Percentiles rank a stretch among this genome's conserved stretches.
These are phyloP conservation scores for Elaphurus davidianus DNA, from an alignment of 2,113 vertebrate genomes.

Conservation along the genomic window DNA sequence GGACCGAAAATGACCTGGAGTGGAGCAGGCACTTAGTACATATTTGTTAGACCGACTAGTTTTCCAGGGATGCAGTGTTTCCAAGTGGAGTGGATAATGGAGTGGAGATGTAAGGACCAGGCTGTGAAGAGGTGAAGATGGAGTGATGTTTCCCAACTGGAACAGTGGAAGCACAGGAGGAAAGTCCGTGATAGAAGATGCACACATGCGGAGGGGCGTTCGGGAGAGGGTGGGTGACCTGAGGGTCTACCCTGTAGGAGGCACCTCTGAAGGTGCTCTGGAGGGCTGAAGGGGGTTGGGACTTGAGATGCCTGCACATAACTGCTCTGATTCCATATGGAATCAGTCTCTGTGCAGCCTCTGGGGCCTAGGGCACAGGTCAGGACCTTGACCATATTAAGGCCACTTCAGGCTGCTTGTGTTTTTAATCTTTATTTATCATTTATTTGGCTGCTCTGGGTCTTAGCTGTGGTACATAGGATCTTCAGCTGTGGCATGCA, in stretches of 20 bases:
- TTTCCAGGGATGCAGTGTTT: not conserved
- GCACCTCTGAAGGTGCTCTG: not conserved
- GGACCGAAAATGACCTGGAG: not conserved
- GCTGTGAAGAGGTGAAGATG: not conserved
- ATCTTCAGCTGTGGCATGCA: not conserved
- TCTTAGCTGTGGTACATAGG: not conserved
- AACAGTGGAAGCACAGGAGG: not conserved
- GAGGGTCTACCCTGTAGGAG: not conserved
- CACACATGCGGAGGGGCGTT: not conserved
- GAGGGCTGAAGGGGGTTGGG: not conserved
- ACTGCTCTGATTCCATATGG: not conserved
- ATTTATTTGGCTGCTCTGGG: not conserved
- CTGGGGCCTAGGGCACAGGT: not conserved
- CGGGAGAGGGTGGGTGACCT: accelerated
- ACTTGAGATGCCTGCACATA: not conserved
- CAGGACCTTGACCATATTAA: not conserved
- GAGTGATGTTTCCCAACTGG: not conserved
- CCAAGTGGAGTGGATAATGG: not conserved
- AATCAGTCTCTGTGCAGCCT: not conserved
- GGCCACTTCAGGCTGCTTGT: not conserved
- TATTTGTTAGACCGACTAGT: not conserved
- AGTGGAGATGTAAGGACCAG: not conserved
- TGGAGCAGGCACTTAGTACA: not conserved
- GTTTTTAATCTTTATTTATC: not conserved
- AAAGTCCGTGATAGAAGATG: not conserved